A percentile compares a stretch with the other conserved stretches of the same genome.
These are phyloP conservation scores for Proteles cristata DNA, from an alignment of 2,113 vertebrate genomes.

Conservation along the genomic window DNA sequence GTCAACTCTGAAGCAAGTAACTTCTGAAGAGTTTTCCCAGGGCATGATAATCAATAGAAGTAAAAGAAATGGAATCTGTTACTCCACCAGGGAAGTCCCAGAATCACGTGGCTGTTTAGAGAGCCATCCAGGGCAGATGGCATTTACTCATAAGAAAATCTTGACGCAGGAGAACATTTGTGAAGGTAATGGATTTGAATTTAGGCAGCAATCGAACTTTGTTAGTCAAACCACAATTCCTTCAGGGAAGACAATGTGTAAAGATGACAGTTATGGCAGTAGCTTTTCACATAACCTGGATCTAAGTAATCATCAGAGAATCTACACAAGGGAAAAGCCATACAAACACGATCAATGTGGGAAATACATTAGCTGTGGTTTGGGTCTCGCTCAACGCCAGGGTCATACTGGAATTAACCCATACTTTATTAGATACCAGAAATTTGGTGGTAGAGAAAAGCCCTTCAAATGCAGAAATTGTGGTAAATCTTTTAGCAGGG, in stretches of 20 bases:
- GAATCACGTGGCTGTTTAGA: background rate
- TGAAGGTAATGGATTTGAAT: background rate
- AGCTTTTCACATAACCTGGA: background rate
- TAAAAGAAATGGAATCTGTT: background rate
- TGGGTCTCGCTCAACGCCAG: background rate
- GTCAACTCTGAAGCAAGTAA: background rate
- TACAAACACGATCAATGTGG: background rate
- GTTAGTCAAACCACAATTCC: background rate
- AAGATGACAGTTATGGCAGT: background rate
- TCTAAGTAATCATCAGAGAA: background rate
- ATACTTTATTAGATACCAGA: background rate
- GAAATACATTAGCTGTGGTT: background rate
- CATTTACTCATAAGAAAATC: background rate
- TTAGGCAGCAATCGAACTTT: background rate
- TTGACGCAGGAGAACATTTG: background rate
- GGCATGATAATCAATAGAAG: background rate
- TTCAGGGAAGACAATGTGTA: background rate
- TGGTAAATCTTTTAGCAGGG: conserved; percentile 1
- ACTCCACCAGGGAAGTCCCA: background rate
- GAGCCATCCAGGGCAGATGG: background rate
- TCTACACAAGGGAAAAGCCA: background rate
- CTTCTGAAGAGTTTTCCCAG: background rate
- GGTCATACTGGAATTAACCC: background rate
- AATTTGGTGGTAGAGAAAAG: background rate
- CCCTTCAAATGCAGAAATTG: background rate